Base-by-base conservation (phyloP, 2,888 invertebrate species). In the Lapara coniferarum region DNA sequence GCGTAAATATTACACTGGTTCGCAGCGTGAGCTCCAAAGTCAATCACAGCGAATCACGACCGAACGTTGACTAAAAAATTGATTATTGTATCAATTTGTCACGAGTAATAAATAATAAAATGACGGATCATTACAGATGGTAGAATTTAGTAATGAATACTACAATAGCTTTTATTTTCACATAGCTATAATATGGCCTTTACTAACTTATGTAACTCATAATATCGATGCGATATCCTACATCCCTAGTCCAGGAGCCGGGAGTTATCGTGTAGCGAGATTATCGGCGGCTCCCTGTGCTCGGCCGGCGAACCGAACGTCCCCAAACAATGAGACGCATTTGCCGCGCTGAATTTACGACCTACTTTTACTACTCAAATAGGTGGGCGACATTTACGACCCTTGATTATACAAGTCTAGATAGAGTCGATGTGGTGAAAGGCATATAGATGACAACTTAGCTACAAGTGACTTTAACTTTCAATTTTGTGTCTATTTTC, bases 291-390 rank as follows among this genome's bases (percentile, higher is more conserved):
- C 63, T 66, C 53, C 25, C 53, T 73, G 74, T 66, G 72, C 70
- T 69, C 70, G 69, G 74, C 77, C 76, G 69, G 75, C 77, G 81
- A 81, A 68, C 75, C 85, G 82, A 85, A 84, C 85, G 85, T 82
- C 77, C 81, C 85, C 82, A 84, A 83, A 90, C 90, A 90, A 90
- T 87, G 89, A 84, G 83, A 74, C 80, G 88, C 89, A 90, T 89
- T 91, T 90, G 91, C 88, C 90, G 87, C 86, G 85, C 78, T 78
- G 84, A 91, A 90, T 91, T 91, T 92, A 92, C 89, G 92, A 89
- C 88, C 79, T 88, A 85, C 86, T 89, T 91, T 92, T 92, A 92
- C 89, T 92, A 89, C 87, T 77, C 74, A 89, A 92, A 91, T 90
- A 91, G 90, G 90, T 91, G 85, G 90, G 88, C 83, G 85, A 82